Base-by-base conservation (phyloP, 64 coral and sea anemone genomes). In the Montipora efflorescens region DNA sequence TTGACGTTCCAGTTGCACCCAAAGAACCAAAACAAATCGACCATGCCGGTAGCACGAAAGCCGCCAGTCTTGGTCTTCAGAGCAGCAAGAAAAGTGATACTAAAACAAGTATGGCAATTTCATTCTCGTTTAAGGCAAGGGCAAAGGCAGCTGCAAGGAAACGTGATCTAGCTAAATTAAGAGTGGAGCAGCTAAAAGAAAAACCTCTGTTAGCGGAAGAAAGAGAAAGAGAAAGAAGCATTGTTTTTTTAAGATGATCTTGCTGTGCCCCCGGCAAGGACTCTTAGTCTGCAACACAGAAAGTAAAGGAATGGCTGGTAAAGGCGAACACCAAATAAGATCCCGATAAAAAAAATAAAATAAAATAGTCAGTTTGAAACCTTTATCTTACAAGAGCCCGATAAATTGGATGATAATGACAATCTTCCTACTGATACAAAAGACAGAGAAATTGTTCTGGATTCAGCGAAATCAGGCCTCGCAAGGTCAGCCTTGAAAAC, bases 181-280 rank as follows among this genome's bases (percentile, higher is more conserved):
- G 66, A 83, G 80, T 83, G 5, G 6, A 83, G 53, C 80, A 83
- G 43, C 52, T 83, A 7, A 83, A 83, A 43, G 80, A 58, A 8
- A 83, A 62, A 14, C 1, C 64, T 83, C 7, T 22, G 44, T 64
- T 83, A 9, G 80, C 62, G 23, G 69, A 20, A 73, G 0, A 3
- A 73, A 73, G 2, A 20, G 69, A 23, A 73, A 20, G 69, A 73
- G 23, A 73, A 22, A 4, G 69, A 73, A 20, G 69, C 69, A 4
- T 20, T 19, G 8, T n/a, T 73, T 18, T 4, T 23, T 20, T 6
- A 73, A 73, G 18, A 73, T 8, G 69, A 21, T 19, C 1, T 20
- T 5, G 7, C 8, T 73, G 69, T 22, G 25, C 25, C 25, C 25
- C 25, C 0, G 25, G 25, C 25, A 75, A 50, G 69, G n/a, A 69